Evolutionary conservation across 2,113 vertebrate species (phyloP).

Genomic region (Pundamilia nyererei): DNA sequence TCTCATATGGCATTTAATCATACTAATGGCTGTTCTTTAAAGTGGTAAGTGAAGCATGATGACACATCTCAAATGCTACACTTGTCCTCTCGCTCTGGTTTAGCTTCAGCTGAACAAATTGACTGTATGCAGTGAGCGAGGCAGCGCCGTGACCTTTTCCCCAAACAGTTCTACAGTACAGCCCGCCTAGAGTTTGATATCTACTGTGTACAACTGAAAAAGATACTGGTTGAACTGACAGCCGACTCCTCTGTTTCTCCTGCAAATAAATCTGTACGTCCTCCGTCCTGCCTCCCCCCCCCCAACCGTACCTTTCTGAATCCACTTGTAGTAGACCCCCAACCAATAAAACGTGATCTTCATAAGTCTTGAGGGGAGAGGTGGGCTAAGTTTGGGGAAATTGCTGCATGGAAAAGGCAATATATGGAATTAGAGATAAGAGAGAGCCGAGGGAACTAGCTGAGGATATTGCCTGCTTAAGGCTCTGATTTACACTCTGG

Average conservation of each 20-base stretch:
- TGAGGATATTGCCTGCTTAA: slow-evolving; percentile 57
- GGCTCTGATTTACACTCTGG: slow-evolving; percentile 49
- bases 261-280: slow-evolving; percentile 38
- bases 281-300: background rate
- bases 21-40: slow-evolving; percentile 47
- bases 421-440: slow-evolving; percentile 61
- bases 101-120: slow-evolving; percentile 41
- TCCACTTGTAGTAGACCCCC: slow-evolving; percentile 30
- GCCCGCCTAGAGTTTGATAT: slow-evolving; percentile 12
- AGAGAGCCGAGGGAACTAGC: slow-evolving; percentile 14
- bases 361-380: slow-evolving; percentile 46
- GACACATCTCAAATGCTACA: slow-evolving; percentile 40
- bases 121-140: slow-evolving; percentile 31
- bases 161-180: slow-evolving; percentile 24
- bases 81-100: slow-evolving; percentile 15
- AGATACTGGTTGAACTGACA: slow-evolving; percentile 44
- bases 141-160: slow-evolving; percentile 42
- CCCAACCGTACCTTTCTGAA: slow-evolving; percentile 17
- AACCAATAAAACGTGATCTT: slow-evolving; percentile 58
- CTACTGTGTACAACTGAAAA: slow-evolving; percentile 43
- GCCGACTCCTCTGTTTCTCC: slow-evolving; percentile 14
- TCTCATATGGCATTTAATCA: slow-evolving; percentile 47
- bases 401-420: slow-evolving; percentile 57
- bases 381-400: slow-evolving; percentile 50
- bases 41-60: slow-evolving; percentile 27